Evolutionary conservation across 2,797 vertebrate genomes (phyloP), one percentile per base, ranked within the genome.

Genomic region (Scolopax rusticola): DNA sequence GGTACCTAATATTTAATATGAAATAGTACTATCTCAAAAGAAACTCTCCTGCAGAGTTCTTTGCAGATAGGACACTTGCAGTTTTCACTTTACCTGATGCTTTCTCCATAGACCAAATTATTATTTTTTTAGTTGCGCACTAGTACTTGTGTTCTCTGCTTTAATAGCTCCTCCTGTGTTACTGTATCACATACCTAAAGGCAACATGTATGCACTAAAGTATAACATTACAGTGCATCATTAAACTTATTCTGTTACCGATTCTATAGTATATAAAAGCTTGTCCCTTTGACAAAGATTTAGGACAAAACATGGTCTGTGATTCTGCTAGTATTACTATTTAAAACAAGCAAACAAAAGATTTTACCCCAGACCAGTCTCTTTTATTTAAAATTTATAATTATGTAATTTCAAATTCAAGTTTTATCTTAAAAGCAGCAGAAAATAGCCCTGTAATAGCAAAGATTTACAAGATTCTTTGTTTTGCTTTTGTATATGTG

Each of bases 341-440:
- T 84, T 87, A 43, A 84, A 83, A 60, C 15, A 73, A 79, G 25
- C 17, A 67, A 80, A 50, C 6, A 63, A 50, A 38, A 36, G n/a
- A 15, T 0, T 0, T 65, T 56, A 57, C 33, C 8, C 2, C 20
- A 36, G 9, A 8, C 6, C 15, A 81, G 4, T 64, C 6, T 74
- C 2, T 45, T 81, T 61, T 48, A 12, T 30, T 82, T 91, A 12
- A 56, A 36, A 30, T 71, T 78, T 92, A 11, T 25, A 63, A 48
- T 87, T 64, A 19, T 60, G 61, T 71, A 10, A 41, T 79, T 76
- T 84, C 11, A 68, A 51, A 40, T 43, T 65, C 38, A 61, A 4
- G 11, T 28, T 89, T 61, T 84, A 12, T 70, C n/a, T 78, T 84
- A 88, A 82, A 93, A 90, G 12, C 21, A 56, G 36, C 28, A 50